These are phyloP conservation scores for Drosophila rubida DNA, from an alignment of 2,888 invertebrate genomes.

Conservation along the genomic window DNA sequence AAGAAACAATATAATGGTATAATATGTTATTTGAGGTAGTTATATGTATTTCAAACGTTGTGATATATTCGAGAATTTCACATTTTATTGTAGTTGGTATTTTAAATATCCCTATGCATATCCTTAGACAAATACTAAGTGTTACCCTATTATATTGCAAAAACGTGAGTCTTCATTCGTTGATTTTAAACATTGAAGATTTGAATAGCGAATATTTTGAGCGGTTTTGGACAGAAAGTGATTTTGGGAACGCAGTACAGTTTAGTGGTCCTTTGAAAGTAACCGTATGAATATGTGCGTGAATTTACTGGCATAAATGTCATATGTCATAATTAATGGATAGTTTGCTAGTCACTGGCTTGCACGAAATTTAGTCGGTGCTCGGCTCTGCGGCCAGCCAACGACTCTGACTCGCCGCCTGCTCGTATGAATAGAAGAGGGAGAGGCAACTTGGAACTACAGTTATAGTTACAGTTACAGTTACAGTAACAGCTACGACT, in stretches of 20 bases:
- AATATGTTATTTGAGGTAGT: too few species aligned
- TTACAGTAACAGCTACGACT: neutral
- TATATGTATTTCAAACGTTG: too few species aligned
- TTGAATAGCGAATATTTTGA: too few species aligned
- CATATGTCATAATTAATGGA: constrained; percentile 73
- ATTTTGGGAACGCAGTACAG: constrained; percentile 17
- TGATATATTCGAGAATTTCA: too few species aligned
- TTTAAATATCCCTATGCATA: too few species aligned
- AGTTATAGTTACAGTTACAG: neutral
- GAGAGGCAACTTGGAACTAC: constrained; percentile 24
- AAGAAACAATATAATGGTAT: too few species aligned
- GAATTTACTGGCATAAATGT: constrained; percentile 53
- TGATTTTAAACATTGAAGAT: too few species aligned
- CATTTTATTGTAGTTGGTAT: too few species aligned
- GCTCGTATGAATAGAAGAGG: constrained; percentile 30
- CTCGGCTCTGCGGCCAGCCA: constrained; percentile 30
- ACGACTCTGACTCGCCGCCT: constrained; percentile 7
- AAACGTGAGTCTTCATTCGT: too few species aligned
- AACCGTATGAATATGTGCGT: neutral
- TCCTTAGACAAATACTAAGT: too few species aligned
- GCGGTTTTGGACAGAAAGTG: constrained; percentile 11
- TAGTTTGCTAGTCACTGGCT: constrained; percentile 39
- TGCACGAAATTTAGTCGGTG: constrained; percentile 65
- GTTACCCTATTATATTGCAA: too few species aligned
- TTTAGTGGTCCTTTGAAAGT: neutral